Evolutionary conservation across 2,888 invertebrate genomes (phyloP).

Genomic region (Argyra leucocephala): DNA sequence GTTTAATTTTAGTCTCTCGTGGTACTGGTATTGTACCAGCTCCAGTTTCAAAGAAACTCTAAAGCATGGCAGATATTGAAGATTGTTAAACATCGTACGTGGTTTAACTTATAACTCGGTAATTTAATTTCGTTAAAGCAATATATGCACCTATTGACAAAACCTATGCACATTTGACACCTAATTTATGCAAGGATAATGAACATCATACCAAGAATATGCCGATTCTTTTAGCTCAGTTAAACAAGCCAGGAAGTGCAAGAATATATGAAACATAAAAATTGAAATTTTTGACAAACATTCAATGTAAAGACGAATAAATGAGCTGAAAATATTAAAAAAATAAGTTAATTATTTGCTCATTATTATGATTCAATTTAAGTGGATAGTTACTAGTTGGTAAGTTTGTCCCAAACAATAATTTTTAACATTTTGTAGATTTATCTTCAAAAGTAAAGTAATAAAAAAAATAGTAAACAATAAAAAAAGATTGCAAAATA

Average conservation of each 20-base stretch:
- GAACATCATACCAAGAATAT: slow-evolving; percentile 93
- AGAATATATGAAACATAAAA: slow-evolving; percentile 36
- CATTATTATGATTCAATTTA: no score
- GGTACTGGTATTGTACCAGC: slow-evolving; percentile 99
- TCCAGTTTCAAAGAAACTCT: slow-evolving; percentile 95
- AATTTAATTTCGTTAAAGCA: slow-evolving; percentile 99
- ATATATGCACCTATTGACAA: slow-evolving; percentile 98
- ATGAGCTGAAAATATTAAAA: no score
- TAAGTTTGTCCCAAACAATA: no score
- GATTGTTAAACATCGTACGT: slow-evolving; percentile 99
- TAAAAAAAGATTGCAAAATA: no score
- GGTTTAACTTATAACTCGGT: slow-evolving; percentile 95
- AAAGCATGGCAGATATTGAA: slow-evolving; percentile 98
- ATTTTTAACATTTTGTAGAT: no score
- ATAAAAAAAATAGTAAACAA: no score
- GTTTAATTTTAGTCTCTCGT: slow-evolving; percentile 97
- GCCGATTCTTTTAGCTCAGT: slow-evolving; percentile 68
- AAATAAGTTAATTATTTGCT: no score
- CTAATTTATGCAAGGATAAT: slow-evolving; percentile 98
- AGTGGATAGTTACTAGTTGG: no score
- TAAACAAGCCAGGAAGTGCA: slow-evolving; percentile 34
- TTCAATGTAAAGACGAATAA: no score
- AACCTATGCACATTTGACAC: slow-evolving; percentile 97
- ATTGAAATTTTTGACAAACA: no score
- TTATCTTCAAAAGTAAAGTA: no score